Evolutionary conservation across 2,888 invertebrate genomes (phyloP), one percentile per base, ranked within the genome.

Genomic region (Stramonita haemastoma): DNA sequence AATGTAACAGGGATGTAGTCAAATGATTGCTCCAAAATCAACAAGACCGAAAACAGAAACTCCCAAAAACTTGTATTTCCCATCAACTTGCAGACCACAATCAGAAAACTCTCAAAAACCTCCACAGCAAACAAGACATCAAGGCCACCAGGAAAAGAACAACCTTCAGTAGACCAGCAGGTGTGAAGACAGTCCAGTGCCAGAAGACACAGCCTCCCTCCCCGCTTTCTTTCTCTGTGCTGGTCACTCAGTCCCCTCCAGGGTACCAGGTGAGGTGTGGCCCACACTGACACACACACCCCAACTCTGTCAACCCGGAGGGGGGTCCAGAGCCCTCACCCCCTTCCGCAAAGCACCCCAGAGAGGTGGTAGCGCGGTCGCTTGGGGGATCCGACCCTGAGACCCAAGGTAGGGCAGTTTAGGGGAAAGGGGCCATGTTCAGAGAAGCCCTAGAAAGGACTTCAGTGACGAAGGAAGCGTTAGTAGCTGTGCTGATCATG

Each of bases 351-450:
- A 29, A 79, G 79, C 79, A 79, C 79, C 79, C 79, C 29, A n/a
- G 36, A 36, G 36, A 26, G 83, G 36, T 83, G 83, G 36, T 32
- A 36, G 83, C 83, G 83, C 46, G 36, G 83, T 83, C 83, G 83
- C 83, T 83, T 46, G 84, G 29, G 46, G 56, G 84, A 84, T 84
- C 84, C 84, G 84, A 84, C 84, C 84, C 84, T n/a, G 46, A 84
- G 84, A 84, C 84, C 84, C 84, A n/a, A 84, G 56, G 84, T 22
- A 34, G 36, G 84, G 13, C 22, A n/a, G 73, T 73, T 84, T n/a
- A 56, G 46, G 84, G 84, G 46, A 15, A n/a, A 36, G 56, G 84
- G 56, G 0, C 15, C 79, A 79, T 34, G 79, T 79, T 56, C 84
- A 84, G n/a, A n/a, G 84, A 56, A 15, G 84, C 56, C 56, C 84